Evolutionary conservation across 2,797 vertebrate genomes (phyloP).

Genomic region (Malacoctenus gilli): DNA sequence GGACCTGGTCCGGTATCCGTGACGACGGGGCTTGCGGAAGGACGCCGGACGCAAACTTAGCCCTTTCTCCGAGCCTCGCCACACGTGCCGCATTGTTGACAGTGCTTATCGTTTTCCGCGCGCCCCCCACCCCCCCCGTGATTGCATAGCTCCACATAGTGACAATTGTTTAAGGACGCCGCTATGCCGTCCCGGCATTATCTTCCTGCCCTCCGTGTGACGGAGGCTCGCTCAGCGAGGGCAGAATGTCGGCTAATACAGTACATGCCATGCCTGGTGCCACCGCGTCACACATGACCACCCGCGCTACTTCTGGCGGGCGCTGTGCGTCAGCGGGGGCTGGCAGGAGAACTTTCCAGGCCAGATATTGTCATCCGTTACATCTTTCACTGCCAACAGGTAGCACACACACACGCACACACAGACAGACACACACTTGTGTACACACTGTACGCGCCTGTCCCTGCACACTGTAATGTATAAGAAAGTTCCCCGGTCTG

Average conservation of each 20-base stretch:
- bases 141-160: constrained; percentile 18
- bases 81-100: no score
- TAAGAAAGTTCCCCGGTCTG: constrained; percentile 23
- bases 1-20: no score
- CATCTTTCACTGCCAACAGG: constrained; percentile 33
- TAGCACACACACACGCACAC: constrained; percentile 40
- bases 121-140: no score
- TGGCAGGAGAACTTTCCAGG: constrained; percentile 44
- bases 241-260: constrained; percentile 37
- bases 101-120: background rate
- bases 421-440: constrained; percentile 41
- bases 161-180: constrained; percentile 10
- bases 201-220: constrained; percentile 36
- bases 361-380: constrained; percentile 42
- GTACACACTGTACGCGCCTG: constrained; percentile 53
- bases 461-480: constrained; percentile 26
- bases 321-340: constrained; percentile 65
- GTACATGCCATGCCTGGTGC: constrained; percentile 17
- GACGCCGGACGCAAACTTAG: no score
- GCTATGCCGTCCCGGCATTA: constrained; percentile 10
- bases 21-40: no score
- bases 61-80: no score
- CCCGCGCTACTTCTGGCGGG: constrained; percentile 49
- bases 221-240: constrained; percentile 32
- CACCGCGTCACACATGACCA: constrained; percentile 54